phyloP scores from a whole-genome alignment of 2,113 vertebrate species.

The Barnardius zonarius region DNA sequence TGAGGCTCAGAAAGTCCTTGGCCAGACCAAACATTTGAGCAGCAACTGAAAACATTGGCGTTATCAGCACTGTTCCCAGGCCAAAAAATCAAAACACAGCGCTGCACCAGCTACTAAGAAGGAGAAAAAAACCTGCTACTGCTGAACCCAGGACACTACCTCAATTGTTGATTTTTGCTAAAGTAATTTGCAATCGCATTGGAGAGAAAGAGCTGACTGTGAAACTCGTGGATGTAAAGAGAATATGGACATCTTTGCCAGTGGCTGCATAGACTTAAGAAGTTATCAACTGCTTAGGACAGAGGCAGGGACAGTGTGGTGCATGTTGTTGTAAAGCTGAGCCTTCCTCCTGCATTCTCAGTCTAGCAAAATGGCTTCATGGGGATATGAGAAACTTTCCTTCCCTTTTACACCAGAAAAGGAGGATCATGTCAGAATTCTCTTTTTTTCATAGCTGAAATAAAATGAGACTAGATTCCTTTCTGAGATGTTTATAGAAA shows the following conservation, averaged over 20 bases:
- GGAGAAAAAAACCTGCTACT: too few relatives aligned
- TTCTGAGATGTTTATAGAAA: not conserved
- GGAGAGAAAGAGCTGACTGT: not conserved
- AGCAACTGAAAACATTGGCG: too few relatives aligned
- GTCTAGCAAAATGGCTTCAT: not conserved
- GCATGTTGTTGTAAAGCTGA: not conserved
- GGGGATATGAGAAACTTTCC: not conserved
- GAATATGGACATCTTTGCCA: not conserved
- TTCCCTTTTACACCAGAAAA: not conserved
- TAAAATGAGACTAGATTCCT: not conserved
- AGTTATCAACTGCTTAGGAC: not conserved
- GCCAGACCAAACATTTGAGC: too few relatives aligned
- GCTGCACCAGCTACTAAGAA: too few relatives aligned
- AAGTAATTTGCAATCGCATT: not conserved
- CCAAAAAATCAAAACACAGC: too few relatives aligned
- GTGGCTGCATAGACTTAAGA: not conserved
- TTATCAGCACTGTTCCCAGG: too few relatives aligned
- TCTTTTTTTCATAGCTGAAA: not conserved
- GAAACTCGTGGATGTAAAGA: not conserved
- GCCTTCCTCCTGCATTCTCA: not conserved
- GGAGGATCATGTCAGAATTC: not conserved
- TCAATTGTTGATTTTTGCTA: not conserved
- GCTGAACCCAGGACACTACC: too few relatives aligned
- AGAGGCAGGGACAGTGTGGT: not conserved
- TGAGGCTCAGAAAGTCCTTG: too few relatives aligned